Percentiles rank a stretch among this genome's conserved stretches.
Conservation (phyloP, 1,140 invertebrate species). For the Euwallacea fornicatus region DNA sequence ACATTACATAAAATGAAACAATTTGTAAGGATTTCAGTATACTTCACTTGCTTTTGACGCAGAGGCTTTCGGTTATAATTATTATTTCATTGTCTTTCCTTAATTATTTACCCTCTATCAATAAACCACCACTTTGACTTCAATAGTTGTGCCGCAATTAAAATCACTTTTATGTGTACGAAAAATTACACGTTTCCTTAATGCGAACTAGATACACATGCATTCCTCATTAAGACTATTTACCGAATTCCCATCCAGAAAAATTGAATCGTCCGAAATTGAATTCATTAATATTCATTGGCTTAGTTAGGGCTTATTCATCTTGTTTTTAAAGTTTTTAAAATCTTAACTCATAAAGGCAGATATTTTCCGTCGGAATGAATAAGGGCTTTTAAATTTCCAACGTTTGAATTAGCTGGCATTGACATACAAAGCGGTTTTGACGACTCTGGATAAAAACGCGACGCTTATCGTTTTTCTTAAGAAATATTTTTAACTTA, state of each 20-base stretch:
- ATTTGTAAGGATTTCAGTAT: too few relatives aligned
- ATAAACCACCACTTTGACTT: too few relatives aligned
- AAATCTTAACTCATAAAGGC: slow-evolving; percentile 32
- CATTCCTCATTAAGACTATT: background rate
- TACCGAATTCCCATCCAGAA: background rate
- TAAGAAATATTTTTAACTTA: slow-evolving; percentile 20
- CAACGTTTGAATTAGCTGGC: slow-evolving; percentile 38
- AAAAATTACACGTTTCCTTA: too few relatives aligned
- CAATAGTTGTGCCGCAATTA: too few relatives aligned
- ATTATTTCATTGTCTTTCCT: too few relatives aligned
- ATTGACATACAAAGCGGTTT: slow-evolving; percentile 38
- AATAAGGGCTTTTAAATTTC: slow-evolving; percentile 26
- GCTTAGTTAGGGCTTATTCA: slow-evolving; percentile 36
- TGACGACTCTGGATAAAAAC: slow-evolving; percentile 23
- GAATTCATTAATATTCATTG: slow-evolving; percentile 36
- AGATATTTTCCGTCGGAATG: slow-evolving; percentile 23
- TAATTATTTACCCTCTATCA: too few relatives aligned
- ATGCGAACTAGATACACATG: too few relatives aligned
- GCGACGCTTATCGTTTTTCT: slow-evolving; percentile 39
- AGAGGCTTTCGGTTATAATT: too few relatives aligned
- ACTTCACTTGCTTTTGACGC: too few relatives aligned
- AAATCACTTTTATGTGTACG: too few relatives aligned
- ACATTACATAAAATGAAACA: too few relatives aligned
- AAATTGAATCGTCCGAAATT: slow-evolving; percentile 9
- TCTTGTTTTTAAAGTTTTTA: slow-evolving; percentile 31